Evolutionary conservation across 2,113 vertebrate species (phyloP).

Genomic region (Tychaedon coryphoeus): DNA sequence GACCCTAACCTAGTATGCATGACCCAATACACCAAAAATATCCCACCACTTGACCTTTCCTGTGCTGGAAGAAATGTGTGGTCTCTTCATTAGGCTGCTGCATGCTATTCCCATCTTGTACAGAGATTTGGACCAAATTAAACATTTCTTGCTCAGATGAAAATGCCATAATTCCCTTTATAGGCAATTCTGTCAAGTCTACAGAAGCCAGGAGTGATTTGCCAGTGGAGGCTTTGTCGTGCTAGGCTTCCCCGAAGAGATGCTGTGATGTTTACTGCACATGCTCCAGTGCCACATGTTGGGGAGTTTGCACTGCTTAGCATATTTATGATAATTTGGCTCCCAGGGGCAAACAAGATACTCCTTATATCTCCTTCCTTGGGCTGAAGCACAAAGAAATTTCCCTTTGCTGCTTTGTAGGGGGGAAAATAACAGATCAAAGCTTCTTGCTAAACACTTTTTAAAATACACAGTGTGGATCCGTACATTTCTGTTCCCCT

Average conservation of each 20-base stretch:
- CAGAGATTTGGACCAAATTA: background rate
- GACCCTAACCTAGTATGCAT: background rate
- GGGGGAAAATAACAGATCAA: constrained; percentile 50
- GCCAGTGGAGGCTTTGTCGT: background rate
- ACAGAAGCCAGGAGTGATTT: background rate
- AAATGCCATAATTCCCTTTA: background rate
- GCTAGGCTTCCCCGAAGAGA: constrained; percentile 23
- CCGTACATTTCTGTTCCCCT: background rate
- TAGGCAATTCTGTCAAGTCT: background rate
- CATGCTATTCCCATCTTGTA: background rate
- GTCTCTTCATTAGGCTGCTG: background rate
- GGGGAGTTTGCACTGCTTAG: constrained; percentile 47
- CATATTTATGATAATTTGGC: constrained; percentile 51
- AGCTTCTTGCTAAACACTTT: constrained; percentile 53
- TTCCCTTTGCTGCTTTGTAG: constrained; percentile 12
- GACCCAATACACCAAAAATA: background rate
- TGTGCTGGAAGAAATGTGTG: background rate
- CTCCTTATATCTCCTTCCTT: constrained; percentile 23
- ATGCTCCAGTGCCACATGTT: constrained; percentile 36
- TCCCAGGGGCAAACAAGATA: constrained; percentile 18
- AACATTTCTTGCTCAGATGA: background rate
- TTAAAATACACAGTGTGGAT: constrained; percentile 6
- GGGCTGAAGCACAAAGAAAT: constrained; percentile 29
- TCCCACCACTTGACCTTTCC: background rate
- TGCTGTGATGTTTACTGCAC: constrained; percentile 9